Evolutionary conservation across 2,888 invertebrate genomes (phyloP).

Genomic region (Callimorpha dominula): DNA sequence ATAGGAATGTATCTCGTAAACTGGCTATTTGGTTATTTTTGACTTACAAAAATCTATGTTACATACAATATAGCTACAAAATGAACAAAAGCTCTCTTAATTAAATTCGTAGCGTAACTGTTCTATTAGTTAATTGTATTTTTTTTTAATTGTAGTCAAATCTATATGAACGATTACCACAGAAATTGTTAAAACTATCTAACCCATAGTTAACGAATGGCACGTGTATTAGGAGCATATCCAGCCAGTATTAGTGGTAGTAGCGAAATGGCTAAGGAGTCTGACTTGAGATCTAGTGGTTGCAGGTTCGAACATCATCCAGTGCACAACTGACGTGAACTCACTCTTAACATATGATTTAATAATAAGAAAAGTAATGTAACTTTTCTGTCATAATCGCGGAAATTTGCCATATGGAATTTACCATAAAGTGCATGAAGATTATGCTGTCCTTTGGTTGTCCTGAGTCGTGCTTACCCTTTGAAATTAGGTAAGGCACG

Average conservation of each 20-base stretch:
- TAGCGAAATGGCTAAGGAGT: background rate
- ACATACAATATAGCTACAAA: background rate
- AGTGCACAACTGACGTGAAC: background rate
- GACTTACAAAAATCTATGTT: background rate
- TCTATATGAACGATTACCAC: background rate
- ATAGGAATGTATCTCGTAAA: background rate
- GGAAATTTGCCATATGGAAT: too few relatives aligned
- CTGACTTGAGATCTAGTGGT: background rate
- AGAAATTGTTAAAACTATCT: background rate
- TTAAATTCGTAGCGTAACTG: background rate
- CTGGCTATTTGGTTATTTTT: constrained; percentile 1
- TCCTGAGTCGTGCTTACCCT: background rate
- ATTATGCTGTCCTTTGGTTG: background rate
- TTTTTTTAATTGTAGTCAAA: background rate
- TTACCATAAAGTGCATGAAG: background rate
- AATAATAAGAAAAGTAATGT: background rate
- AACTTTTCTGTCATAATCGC: background rate
- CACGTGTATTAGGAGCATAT: background rate
- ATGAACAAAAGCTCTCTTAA: background rate
- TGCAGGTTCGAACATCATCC: too few relatives aligned
- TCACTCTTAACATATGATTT: background rate
- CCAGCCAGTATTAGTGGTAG: background rate
- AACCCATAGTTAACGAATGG: background rate
- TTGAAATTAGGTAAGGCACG: background rate
- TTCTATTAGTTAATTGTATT: background rate